Evolutionary conservation across 2,888 invertebrate species (phyloP).

Genomic region (Agrilus cyanescens): DNA sequence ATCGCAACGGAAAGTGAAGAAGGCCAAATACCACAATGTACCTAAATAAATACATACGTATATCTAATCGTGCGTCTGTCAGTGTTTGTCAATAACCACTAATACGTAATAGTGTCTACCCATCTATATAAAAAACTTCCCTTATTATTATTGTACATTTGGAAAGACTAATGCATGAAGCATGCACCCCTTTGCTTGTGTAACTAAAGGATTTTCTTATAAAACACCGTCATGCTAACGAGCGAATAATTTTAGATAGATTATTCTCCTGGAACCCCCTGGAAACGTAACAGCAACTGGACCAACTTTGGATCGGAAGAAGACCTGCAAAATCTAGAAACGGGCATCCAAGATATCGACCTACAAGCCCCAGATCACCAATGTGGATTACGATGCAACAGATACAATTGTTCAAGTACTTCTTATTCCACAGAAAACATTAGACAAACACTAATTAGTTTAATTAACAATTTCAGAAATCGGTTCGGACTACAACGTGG

Average conservation of each 20-base stretch:
- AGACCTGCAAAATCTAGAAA: conserved; percentile 27
- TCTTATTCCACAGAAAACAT: conserved; percentile 4
- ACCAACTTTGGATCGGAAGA: conserved; percentile 47
- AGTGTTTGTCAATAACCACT: too few relatives aligned
- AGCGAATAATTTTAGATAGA: conserved; percentile 26
- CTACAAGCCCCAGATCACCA: conserved; percentile 36
- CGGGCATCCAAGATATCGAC: conserved; percentile 20
- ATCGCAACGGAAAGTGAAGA: conserved; percentile 38
- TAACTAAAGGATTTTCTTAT: neutral
- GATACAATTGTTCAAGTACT: conserved; percentile 30
- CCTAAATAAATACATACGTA: conserved; percentile 17
- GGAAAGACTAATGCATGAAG: too few relatives aligned
- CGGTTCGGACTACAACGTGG: conserved; percentile 45
- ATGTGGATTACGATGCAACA: conserved; percentile 41
- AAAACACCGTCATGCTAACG: neutral
- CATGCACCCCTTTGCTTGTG: too few relatives aligned
- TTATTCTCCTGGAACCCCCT: conserved; percentile 32
- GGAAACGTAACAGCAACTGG: conserved; percentile 47
- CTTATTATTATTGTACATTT: too few relatives aligned
- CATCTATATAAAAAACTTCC: neutral
- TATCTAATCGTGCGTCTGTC: neutral
- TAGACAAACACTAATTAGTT: neutral
- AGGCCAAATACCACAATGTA: conserved; percentile 37
- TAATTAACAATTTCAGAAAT: conserved; percentile 9
- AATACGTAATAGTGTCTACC: neutral